Base-by-base conservation (phyloP, 2,797 vertebrate genomes). In the Coranthus polyacanthus region DNA sequence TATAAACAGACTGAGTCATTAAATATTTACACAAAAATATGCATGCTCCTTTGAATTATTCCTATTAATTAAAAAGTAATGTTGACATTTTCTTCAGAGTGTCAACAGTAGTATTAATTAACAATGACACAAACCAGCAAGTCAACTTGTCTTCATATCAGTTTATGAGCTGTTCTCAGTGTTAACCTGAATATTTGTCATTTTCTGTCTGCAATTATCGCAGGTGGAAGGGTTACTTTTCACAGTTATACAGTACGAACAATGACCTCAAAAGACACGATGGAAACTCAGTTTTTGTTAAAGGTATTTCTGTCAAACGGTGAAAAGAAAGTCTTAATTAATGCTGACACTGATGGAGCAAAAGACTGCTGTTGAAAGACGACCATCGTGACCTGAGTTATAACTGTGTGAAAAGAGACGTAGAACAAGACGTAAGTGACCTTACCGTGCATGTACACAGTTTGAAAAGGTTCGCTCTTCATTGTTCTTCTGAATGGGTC, bases 11-110 rank as follows among this genome's bases (percentile, higher is more conserved):
- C 44, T 7, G 1, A 65, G 34, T 50, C 4, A 49, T 17, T 26
- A 3, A 1, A 57, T 21, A 75, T 69, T 59, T 51, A 54, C 34
- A 69, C 7, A 59, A 16, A 34, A 49, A 6, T 59, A 15, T 47
- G 11, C 29, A 44, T 36, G 3, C 21, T 46, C 21, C 26, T 6
- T 6, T 29, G 6, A 29, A 29, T 29, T 29, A 24, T 24, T 46
- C 21, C 26, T 6, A 29, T 29, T 29, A 29, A 29, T 29, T 29
- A 24, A 24, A 24, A 3, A 16, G 0, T 34, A 36, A 4, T 50
- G 26, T 15, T 45, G 12, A 18, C 3, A 43, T 12, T 56, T 51
- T 29, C 26, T 29, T 29, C 6, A 4, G 5, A 29, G 5, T 1
- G 26, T 29, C 26, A 6, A 29, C 3, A 7, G 6, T 29, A 29